phyloP scores from a whole-genome alignment of 2,888 invertebrate species.

The Junonia oenone region DNA sequence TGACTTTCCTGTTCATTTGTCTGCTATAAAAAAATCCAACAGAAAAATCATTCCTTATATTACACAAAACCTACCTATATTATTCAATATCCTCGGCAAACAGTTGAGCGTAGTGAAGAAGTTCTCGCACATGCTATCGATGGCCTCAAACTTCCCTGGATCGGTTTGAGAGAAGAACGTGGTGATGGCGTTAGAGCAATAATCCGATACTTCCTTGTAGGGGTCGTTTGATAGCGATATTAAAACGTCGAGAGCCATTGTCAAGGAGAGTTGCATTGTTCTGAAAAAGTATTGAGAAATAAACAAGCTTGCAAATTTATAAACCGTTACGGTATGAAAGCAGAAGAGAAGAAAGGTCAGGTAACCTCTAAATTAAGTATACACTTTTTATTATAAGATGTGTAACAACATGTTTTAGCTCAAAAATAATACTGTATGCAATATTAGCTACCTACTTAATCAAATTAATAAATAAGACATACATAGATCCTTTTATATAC shows the following conservation, averaged over 20 bases:
- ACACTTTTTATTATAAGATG: no score
- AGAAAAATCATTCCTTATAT: background rate
- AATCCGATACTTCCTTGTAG: constrained; percentile 67
- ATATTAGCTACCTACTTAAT: no score
- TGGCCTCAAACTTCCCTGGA: constrained; percentile 48
- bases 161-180: constrained; percentile 47
- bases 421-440: no score
- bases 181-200: constrained; percentile 59
- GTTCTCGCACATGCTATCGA: constrained; percentile 80
- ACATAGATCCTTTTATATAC: no score
- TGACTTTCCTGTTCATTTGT: no score
- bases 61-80: constrained; percentile 64
- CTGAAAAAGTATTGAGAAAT: constrained; percentile 50
- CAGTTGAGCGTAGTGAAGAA: constrained; percentile 79
- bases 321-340: background rate
- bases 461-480: no score
- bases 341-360: background rate
- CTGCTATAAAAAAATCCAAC: no score
- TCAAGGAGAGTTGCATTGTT: constrained; percentile 81
- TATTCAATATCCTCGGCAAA: constrained; percentile 83
- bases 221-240: constrained; percentile 85
- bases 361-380: no score
- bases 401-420: no score
- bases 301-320: background rate
- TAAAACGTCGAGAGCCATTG: constrained; percentile 83